Evolutionary conservation across 2,888 invertebrate genomes (phyloP), one percentile per base, ranked within the genome.

Genomic region (Agrochola circellaris): DNA sequence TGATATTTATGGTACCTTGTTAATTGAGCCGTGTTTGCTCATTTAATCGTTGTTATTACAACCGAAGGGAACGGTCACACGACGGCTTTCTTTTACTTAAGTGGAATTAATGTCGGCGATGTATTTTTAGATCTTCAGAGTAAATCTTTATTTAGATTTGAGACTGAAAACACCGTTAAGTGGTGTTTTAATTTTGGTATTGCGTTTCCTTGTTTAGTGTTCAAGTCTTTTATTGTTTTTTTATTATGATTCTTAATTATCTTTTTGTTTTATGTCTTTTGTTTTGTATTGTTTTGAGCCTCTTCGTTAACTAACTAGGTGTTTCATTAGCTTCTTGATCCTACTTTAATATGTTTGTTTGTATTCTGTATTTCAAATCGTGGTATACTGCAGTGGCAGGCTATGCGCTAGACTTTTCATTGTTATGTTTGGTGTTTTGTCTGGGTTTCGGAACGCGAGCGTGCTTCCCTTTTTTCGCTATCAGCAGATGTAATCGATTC

Each of bases 21-120:
- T 91, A 90, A 91, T 92, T 90, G 81, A 87, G 78, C 84, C 74
- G 79, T 88, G 84, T 84, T 82, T 82, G 79, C 79, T 86, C 83
- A 85, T 90, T 89, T 77, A 78, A 75, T 76, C 54, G 62, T 73
- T 81, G 80, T 81, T 86, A 80, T 82, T 81, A 73, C 72, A 75
- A 79, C 34, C 20, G 13, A 67, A 67, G 62, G 34, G 62, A 72
- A 71, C 67, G 69, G 11, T 54, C 26, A 73, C 61, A 56, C 23
- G 56, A 73, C 80, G 77, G 68, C 65, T 76, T 83, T 75, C 68
- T 81, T 87, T 83, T 81, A 66, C 76, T 76, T 67, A 65, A 81
- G 61, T 69, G 82, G 84, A 85, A 82, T 87, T 75, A 58, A 75
- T 84, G 74, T 5, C 34, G 23, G 23, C 48, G 45, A 9, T 73